These are phyloP conservation scores for Loriculus beryllinus DNA, from an alignment of 2,797 vertebrate genomes.

Conservation along the genomic window DNA sequence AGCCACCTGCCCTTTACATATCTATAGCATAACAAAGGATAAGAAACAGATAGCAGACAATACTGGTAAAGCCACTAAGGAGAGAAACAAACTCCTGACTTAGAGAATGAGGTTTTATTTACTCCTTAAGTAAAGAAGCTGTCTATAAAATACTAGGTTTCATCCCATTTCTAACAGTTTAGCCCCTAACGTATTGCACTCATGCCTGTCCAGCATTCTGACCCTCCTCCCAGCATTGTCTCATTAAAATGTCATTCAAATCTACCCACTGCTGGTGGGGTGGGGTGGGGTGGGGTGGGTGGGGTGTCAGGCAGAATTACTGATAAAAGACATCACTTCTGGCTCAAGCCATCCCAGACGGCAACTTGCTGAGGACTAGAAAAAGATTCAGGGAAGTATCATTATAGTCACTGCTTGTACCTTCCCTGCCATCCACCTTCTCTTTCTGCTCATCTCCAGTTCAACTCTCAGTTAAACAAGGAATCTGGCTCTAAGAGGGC, in stretches of 20 bases:
- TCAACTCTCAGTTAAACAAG: neutral
- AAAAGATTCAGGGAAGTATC: neutral
- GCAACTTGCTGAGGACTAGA: neutral
- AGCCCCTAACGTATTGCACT: neutral
- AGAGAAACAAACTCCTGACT: neutral
- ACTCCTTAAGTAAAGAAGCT: neutral
- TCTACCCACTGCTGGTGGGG: neutral
- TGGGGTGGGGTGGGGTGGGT: neutral
- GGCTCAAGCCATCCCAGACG: neutral
- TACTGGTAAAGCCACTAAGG: neutral
- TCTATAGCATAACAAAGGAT: neutral
- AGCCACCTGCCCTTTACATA: neutral
- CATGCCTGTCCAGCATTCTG: neutral
- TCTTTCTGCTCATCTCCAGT: neutral
- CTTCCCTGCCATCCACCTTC: neutral
- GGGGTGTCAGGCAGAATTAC: neutral
- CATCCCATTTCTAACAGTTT: neutral
- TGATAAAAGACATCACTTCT: neutral
- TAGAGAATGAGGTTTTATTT: neutral
- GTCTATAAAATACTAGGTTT: neutral
- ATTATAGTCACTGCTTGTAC: neutral
- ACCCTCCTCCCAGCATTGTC: neutral
- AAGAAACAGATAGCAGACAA: neutral
- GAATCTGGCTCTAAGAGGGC: neutral
- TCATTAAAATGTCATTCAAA: neutral